Evolutionary conservation across 1,140 invertebrate species (phyloP).

Genomic region (Scylla paramamosain): DNA sequence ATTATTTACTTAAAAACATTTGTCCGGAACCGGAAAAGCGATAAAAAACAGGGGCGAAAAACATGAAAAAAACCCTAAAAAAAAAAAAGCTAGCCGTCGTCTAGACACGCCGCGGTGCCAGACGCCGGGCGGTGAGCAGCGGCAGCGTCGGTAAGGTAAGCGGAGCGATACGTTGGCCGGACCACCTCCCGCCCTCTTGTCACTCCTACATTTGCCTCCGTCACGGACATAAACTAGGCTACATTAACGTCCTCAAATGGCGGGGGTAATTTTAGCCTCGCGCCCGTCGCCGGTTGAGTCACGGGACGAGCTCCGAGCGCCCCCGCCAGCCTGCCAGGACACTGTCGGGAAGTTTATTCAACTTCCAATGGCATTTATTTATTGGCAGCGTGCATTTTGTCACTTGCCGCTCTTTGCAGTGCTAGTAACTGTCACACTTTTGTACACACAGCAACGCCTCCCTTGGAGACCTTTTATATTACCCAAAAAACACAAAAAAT

Average conservation of each 20-base stretch:
- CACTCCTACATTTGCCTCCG: constrained; percentile 10
- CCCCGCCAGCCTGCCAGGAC: background rate
- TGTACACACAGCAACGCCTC: too few species aligned
- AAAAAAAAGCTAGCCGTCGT: background rate
- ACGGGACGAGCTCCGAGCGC: background rate
- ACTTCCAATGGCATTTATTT: background rate
- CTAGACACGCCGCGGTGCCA: background rate
- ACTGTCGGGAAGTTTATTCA: background rate
- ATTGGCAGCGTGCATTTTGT: background rate
- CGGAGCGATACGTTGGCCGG: background rate
- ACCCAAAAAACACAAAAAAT: too few species aligned
- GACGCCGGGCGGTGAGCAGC: background rate
- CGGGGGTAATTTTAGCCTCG: background rate
- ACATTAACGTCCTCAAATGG: constrained; percentile 12
- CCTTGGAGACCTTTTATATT: too few species aligned
- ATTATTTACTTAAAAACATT: background rate
- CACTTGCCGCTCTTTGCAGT: too few species aligned
- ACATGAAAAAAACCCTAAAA: background rate
- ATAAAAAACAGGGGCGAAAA: background rate
- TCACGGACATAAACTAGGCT: background rate
- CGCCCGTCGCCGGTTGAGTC: background rate
- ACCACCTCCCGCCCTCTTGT: background rate
- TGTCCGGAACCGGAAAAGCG: background rate
- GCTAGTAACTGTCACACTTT: too few species aligned
- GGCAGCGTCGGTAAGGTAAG: background rate